Conservation (phyloP, 2,113 vertebrate species). For the Apteryx owenii region DNA sequence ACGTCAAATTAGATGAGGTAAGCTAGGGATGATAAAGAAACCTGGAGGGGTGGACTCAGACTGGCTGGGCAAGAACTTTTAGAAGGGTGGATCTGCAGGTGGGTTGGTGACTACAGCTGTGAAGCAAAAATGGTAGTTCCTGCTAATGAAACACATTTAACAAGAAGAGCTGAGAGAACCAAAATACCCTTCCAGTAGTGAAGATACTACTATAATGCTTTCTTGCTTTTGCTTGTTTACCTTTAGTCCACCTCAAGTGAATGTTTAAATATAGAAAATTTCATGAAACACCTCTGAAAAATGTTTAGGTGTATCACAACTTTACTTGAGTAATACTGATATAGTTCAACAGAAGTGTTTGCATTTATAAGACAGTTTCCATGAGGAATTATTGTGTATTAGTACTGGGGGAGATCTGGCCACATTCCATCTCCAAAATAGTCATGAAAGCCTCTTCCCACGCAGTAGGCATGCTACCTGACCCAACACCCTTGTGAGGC, state of each 20-base stretch:
- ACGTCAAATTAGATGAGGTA: neutral
- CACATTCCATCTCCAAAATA: too few relatives aligned
- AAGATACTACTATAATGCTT: neutral
- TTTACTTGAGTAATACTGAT: neutral
- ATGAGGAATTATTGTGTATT: too few relatives aligned
- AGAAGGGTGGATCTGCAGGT: neutral
- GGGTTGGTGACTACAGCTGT: neutral
- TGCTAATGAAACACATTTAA: neutral
- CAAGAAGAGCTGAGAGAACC: neutral
- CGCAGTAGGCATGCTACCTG: too few relatives aligned
- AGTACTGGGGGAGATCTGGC: too few relatives aligned
- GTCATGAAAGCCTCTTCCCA: too few relatives aligned
- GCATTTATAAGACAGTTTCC: neutral
- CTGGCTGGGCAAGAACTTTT: neutral
- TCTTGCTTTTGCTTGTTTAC: too few relatives aligned
- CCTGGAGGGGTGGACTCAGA: neutral
- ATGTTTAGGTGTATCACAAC: neutral
- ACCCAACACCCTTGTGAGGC: neutral
- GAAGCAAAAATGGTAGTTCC: neutral
- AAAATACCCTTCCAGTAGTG: neutral
- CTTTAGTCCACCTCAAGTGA: neutral
- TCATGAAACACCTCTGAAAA: neutral
- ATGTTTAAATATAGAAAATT: neutral
- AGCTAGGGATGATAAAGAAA: neutral
- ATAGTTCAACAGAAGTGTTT: neutral